Evolutionary conservation across 2,888 invertebrate species (phyloP).

Genomic region (Drosophila prostipennis): DNA sequence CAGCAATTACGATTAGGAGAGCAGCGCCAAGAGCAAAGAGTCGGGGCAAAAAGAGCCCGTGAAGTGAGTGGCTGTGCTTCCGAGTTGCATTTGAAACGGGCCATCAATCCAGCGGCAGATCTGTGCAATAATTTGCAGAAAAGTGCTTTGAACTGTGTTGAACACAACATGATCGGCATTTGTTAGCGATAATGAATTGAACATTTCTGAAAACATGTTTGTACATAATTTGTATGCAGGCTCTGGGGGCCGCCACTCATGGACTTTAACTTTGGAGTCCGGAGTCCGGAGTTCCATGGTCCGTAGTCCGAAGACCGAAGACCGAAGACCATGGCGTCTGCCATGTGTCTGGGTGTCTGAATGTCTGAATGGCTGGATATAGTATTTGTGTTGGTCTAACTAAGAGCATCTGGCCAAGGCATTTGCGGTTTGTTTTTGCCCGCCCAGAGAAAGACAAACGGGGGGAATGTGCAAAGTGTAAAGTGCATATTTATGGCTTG

Average conservation of each 20-base stretch:
- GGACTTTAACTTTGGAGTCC: slow-evolving; percentile 29
- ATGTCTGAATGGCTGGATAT: slow-evolving; percentile 28
- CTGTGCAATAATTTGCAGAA: slow-evolving; percentile 71
- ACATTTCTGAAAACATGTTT: slow-evolving; percentile 80
- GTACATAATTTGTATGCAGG: slow-evolving; percentile 80
- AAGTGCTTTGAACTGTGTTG: slow-evolving; percentile 79
- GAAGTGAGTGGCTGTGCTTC: slow-evolving; percentile 31
- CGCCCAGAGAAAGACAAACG: slow-evolving; percentile 5
- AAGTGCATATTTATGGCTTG: slow-evolving; percentile 81
- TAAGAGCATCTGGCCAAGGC: slow-evolving; percentile 73
- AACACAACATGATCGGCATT: slow-evolving; percentile 81
- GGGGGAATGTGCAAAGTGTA: slow-evolving; percentile 76
- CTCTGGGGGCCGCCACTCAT: slow-evolving; percentile 30
- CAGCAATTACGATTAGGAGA: slow-evolving; percentile 65
- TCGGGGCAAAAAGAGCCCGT: background rate
- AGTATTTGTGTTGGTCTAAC: slow-evolving; percentile 68
- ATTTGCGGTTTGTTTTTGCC: slow-evolving; percentile 54
- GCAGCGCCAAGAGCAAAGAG: slow-evolving; percentile 44
- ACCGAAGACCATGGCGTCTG: slow-evolving; percentile 15
- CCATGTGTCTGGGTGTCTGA: slow-evolving; percentile 26
- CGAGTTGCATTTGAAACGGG: slow-evolving; percentile 38
- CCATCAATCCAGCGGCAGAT: slow-evolving; percentile 19
- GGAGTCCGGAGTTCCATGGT: background rate
- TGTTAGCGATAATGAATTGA: slow-evolving; percentile 81
- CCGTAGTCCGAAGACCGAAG: background rate